Percentiles rank a stretch among this genome's conserved stretches.
Conservation (phyloP, 2,797 vertebrate genomes). For the Onychomys leucogaster region DNA sequence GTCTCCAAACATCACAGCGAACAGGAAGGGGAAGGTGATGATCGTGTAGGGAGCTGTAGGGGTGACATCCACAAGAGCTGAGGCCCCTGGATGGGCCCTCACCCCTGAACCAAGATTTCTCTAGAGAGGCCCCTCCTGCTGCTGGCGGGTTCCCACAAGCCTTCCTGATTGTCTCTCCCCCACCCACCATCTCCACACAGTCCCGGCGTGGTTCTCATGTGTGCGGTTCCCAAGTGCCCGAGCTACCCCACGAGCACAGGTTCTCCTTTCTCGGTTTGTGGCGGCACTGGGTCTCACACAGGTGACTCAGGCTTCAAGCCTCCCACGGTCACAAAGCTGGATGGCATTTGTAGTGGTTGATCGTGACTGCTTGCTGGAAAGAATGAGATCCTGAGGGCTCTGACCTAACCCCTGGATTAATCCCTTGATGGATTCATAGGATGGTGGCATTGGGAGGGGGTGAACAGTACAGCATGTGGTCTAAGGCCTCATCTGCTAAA, state of each 20-base stretch:
- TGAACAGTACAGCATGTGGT: no score
- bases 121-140: fast-evolving
- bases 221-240: background rate
- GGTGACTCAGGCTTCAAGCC: background rate
- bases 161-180: background rate
- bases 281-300: background rate
- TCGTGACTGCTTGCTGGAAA: background rate
- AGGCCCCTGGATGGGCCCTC: background rate
- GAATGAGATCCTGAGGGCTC: background rate
- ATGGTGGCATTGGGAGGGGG: background rate
- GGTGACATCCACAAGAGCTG: conserved; percentile 18
- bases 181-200: background rate
- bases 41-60: conserved; percentile 90
- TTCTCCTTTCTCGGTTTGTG: background rate
- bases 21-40: conserved; percentile 93
- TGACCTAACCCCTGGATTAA: background rate
- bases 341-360: background rate
- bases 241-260: background rate
- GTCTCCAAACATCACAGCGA: conserved; percentile 94
- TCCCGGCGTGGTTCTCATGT: background rate
- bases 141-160: background rate
- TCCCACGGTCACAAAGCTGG: background rate
- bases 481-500: background rate
- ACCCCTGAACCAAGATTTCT: background rate
- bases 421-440: background rate